These are phyloP conservation scores for Siderastrea siderea DNA, from an alignment of 92 coral and sea anemone species.

Conservation along the genomic window DNA sequence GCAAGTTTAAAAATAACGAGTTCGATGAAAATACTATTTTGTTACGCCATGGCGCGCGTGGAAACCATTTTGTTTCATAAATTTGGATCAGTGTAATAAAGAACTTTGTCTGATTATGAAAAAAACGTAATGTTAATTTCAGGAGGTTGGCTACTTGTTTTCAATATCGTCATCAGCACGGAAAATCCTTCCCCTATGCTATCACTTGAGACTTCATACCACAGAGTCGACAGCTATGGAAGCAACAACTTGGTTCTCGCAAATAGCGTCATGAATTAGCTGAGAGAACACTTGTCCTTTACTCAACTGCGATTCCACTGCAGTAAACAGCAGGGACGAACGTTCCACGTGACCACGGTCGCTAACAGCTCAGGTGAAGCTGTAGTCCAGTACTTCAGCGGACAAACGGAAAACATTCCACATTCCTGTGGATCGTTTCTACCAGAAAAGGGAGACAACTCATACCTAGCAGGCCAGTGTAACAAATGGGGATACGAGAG, in stretches of 20 bases:
- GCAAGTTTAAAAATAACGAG: too few relatives aligned
- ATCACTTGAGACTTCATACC: conserved; percentile 19
- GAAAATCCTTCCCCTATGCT: background rate
- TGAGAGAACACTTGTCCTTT: conserved; percentile 30
- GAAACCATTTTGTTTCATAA: too few relatives aligned
- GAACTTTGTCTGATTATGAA: too few relatives aligned
- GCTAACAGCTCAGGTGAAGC: conserved; percentile 16
- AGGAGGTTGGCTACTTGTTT: conserved; percentile 69
- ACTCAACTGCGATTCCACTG: conserved; percentile 64
- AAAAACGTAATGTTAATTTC: too few relatives aligned
- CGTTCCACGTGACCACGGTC: conserved; percentile 36
- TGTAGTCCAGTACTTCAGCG: conserved; percentile 13
- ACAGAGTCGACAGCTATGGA: conserved; percentile 30
- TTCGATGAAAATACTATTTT: too few relatives aligned
- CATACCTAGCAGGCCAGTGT: conserved; percentile 24
- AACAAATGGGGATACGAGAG: conserved; percentile 34
- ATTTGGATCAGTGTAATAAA: too few relatives aligned
- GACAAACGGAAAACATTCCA: conserved; percentile 12
- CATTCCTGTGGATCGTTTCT: conserved; percentile 38
- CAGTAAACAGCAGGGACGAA: conserved; percentile 44
- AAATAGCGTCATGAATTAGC: conserved; percentile 25
- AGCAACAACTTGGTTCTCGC: conserved; percentile 37
- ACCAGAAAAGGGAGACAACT: conserved; percentile 27
- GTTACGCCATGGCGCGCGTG: too few relatives aligned
- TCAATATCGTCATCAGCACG: conserved; percentile 23